Base-by-base conservation (phyloP, 92 coral and sea anemone species). In the Pocillopora meandrina region DNA sequence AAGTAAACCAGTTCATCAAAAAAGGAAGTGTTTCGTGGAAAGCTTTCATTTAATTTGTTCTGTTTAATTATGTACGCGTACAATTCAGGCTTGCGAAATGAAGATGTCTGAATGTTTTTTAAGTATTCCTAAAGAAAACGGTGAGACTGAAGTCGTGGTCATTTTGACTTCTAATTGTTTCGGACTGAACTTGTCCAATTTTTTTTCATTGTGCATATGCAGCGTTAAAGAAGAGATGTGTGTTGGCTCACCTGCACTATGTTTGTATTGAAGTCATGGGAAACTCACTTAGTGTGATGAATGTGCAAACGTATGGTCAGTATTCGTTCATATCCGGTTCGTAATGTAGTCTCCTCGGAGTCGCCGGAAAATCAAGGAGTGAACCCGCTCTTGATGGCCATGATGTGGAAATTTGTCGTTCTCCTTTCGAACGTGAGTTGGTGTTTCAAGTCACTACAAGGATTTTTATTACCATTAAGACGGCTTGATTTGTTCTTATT, bases 161-260 rank as follows among this genome's bases (percentile, higher is more conserved):
- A 42, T 42, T 42, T 42, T 42, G 52, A 42, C 52, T 42, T 42
- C 52, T 0, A 42, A 42, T 42, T 42, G 4, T 42, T 42, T 16
- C 15, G 19, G 31, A 73, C 21, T 55, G 12, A 73, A 73, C 23
- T 15, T 11, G 52, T 68, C 52, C 67, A 55, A 16, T 31, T 49
- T n/a, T 49, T 73, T 73, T 73, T 15, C 77, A 49, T 73, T 61
- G 1, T 52, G 58, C 21, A 73, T 47, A 73, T 49, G 21, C 52
- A 19, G 63, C 61, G 61, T 52, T n/a, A 61, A 56, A n/a, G 61
- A 73, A 52, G 35, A 34, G n/a, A 21, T 10, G 10, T 19, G n/a
- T 52, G 56, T 73, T 55, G 77, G 56, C 19, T 49, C 77, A 56
- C 77, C 77, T 73, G 77, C 77, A n/a, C 59, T 12, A 42, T 49